Base-by-base conservation (phyloP, 2,888 invertebrate species). In the Campoplex nolae region DNA sequence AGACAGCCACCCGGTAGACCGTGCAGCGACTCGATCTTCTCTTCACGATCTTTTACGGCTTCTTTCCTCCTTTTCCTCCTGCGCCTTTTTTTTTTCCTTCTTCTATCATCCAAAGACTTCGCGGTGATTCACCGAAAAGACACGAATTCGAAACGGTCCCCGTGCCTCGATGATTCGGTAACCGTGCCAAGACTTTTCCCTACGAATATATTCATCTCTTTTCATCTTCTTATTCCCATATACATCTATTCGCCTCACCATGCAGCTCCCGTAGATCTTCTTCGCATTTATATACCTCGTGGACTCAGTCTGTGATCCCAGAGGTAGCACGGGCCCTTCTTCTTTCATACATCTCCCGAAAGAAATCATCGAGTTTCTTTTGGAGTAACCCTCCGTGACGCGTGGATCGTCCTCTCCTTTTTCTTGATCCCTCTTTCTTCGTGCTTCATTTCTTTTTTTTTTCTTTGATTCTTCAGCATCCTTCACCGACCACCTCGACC, bases 121-220 rank as follows among this genome's bases (percentile, higher is more conserved):
- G 68, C 84, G 75, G 65, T 70, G 87, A 84, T 82, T 84, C 82
- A 85, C 80, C 81, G 81, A 68, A 84, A 85, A 89, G 86, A 84
- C 86, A 87, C 74, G 90, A 89, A 92, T 92, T 92, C 88, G 92
- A 91, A 89, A 92, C 91, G 92, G 91, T 91, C 90, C 90, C 91
- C 91, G 90, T 90, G 89, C 91, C 85, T 70, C 54, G 70, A 77
- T 71, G 74, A 87, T 84, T 84, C 78, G 78, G 73, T 13, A 71
- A 78, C 81, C 84, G 62, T 83, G 84, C 84, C 79, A 70, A 56
- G 84, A 85, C 85, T 88, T 23, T 23, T 83, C 88, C 76, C 88
- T 88, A 83, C 77, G 86, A 82, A 78, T 80, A 78, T 80, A 73
- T 86, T 79, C 70, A 62, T 85, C 79, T 77, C 83, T 83, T 58